Percentiles rank a stretch among this genome's conserved stretches.
Evolutionary conservation across 2,888 invertebrate genomes (phyloP).

Genomic region (Diogma glabrata): DNA sequence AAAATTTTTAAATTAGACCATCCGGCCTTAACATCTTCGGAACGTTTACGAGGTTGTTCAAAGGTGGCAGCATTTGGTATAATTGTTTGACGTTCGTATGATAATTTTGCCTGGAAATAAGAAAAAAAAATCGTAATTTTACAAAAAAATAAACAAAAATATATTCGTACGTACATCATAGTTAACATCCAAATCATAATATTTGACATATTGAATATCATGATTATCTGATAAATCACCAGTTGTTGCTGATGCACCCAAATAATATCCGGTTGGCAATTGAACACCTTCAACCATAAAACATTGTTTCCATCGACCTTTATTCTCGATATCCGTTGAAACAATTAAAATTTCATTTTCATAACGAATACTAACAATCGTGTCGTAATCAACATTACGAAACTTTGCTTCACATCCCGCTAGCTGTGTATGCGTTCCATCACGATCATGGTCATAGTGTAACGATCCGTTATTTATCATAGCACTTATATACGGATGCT

Average conservation of each 20-base stretch:
- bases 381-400: slow-evolving; percentile 80
- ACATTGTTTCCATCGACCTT: slow-evolving; percentile 89
- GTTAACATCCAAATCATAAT: slow-evolving; percentile 71
- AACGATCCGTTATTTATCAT: slow-evolving; percentile 96
- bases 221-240: slow-evolving; percentile 96
- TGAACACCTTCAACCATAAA: slow-evolving; percentile 78
- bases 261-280: slow-evolving; percentile 89
- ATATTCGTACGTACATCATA: slow-evolving; percentile 14
- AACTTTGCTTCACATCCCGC: slow-evolving; percentile 96
- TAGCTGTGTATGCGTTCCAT: slow-evolving; percentile 95
- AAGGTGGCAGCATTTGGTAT: slow-evolving; percentile 80
- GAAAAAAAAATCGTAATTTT: slow-evolving; percentile 4
- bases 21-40: slow-evolving; percentile 81
- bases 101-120: no score
- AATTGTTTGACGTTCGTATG: slow-evolving; percentile 62
- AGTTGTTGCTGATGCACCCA: slow-evolving; percentile 91
- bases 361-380: slow-evolving; percentile 82
- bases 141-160: slow-evolving; percentile 10
- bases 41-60: slow-evolving; percentile 82
- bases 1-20: slow-evolving; percentile 87
- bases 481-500: slow-evolving; percentile 95
- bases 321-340: slow-evolving; percentile 82
- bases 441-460: slow-evolving; percentile 95
- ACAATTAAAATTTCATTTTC: slow-evolving; percentile 83
- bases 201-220: slow-evolving; percentile 81